Percentiles rank a stretch among this genome's conserved stretches.
Conservation (phyloP, 2,888 invertebrate species). For the Monoplex corrugatus region DNA sequence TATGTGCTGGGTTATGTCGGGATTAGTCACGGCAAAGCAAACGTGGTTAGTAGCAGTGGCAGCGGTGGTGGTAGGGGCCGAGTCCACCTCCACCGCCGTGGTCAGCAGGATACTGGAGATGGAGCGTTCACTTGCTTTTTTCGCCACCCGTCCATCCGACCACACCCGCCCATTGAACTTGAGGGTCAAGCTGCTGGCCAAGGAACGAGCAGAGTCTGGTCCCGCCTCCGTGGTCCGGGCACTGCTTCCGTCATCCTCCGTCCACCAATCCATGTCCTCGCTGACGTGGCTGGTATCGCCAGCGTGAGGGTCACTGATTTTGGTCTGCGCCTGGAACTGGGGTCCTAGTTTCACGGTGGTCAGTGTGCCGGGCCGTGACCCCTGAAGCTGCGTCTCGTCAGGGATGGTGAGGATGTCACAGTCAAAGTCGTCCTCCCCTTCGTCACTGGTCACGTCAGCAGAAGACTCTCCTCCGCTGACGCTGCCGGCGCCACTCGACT, state of each 20-base stretch:
- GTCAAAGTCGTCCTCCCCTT: constrained; percentile 59
- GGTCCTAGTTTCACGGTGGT: constrained; percentile 46
- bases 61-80: constrained; percentile 26
- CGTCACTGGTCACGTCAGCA: constrained; percentile 10
- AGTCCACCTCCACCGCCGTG: constrained; percentile 48
- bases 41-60: constrained; percentile 45
- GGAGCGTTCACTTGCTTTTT: constrained; percentile 74
- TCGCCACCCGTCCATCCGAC: constrained; percentile 67
- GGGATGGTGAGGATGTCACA: constrained; percentile 71
- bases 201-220: constrained; percentile 54
- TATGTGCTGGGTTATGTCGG: constrained; percentile 50
- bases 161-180: constrained; percentile 62
- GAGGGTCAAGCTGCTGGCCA: constrained; percentile 57
- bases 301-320: background rate
- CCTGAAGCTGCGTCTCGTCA: constrained; percentile 64
- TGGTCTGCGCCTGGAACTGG: constrained; percentile 35
- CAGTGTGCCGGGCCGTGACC: constrained; percentile 3
- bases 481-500: background rate
- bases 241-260: constrained; percentile 47
- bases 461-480: constrained; percentile 25
- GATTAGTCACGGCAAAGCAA: constrained; percentile 51
- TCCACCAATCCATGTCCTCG: constrained; percentile 54
- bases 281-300: background rate
- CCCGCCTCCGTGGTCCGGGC: constrained; percentile 41
- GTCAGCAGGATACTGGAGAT: constrained; percentile 74